Evolutionary conservation across 2,888 invertebrate species (phyloP), one percentile per base, ranked within the genome.

Genomic region (Drosophila helvetica): DNA sequence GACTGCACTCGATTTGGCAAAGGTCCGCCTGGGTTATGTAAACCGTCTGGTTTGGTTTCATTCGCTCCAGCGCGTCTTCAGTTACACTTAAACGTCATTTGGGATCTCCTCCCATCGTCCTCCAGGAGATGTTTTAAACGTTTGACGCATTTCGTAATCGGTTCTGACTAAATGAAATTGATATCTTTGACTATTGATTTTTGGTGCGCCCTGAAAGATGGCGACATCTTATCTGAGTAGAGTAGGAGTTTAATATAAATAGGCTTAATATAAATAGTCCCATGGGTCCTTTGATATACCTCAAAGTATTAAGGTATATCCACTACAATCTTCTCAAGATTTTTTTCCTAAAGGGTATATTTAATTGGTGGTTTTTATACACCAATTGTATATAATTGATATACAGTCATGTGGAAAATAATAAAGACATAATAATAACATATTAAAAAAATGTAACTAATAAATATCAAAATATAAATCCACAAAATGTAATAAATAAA

Each of bases 41-140:
- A 86, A 72, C 77, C 38, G 82, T 81, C 85, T 83, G 54, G 38
- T 67, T 62, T 46, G 48, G 52, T 73, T 75, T 22, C 62, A 65
- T 43, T 38, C 47, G 53, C 52, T 54, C 10, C 51, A 52, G 7
- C 22, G 60, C 30, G 71, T 64, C 83, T 70, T 55, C 51, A 66
- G 73, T 75, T 80, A 66, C 74, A 78, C 10, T 77, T 69, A 83
- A 79, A 64, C 45, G 69, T 18, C 56, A 51, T 43, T 56, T 42
- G 52, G 60, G 33, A 15, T 27, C 19, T 46, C 43, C 3, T 17
- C 9, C 9, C 45, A 45, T 46, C 5, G 22, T 12, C 19, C 48
- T 51, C 8, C 17, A 9, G 25, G 3, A 10, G 46, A 9, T 15
- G 38, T 18, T 54, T 7, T 77, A 77, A 78, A 50, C 57, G 67